Percentiles rank a stretch among this genome's conserved stretches.
These are phyloP conservation scores for Gadopsis marmoratus DNA, from an alignment of 2,797 vertebrate genomes.

Conservation along the genomic window DNA sequence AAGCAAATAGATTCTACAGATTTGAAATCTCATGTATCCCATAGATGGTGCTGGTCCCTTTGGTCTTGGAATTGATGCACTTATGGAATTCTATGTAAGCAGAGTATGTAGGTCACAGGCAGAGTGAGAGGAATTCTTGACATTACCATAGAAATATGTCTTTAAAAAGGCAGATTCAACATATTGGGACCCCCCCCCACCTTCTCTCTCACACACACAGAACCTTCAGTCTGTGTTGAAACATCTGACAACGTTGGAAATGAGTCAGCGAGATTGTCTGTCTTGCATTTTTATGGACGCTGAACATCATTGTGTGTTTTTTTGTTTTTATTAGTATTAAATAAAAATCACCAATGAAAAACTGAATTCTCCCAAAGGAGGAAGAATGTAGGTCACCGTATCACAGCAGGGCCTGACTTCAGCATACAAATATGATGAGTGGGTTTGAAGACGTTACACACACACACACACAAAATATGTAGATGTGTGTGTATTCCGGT, in stretches of 20 bases:
- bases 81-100: conserved; percentile 2
- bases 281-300: too few species aligned
- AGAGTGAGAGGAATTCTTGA: conserved; percentile 9
- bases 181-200: background rate
- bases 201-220: background rate
- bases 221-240: background rate
- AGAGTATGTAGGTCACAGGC: conserved; percentile 36
- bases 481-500: background rate
- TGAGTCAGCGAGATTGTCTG: background rate
- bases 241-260: background rate
- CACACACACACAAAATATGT: background rate
- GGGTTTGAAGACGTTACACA: background rate
- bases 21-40: background rate
- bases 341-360: background rate
- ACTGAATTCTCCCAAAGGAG: conserved; percentile 5
- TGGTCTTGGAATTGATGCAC: background rate
- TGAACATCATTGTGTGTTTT: background rate
- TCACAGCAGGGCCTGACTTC: conserved; percentile 21
- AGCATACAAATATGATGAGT: conserved; percentile 21
- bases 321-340: background rate
- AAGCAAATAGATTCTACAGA: background rate
- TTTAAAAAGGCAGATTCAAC: background rate
- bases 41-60: conserved; percentile 23
- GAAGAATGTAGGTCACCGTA: conserved; percentile 22
- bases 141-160: conserved; percentile 37